Percentiles rank a stretch among this genome's conserved stretches.
These are phyloP conservation scores for Tor tambroides DNA, from an alignment of 2,113 vertebrate species.

Conservation along the genomic window DNA sequence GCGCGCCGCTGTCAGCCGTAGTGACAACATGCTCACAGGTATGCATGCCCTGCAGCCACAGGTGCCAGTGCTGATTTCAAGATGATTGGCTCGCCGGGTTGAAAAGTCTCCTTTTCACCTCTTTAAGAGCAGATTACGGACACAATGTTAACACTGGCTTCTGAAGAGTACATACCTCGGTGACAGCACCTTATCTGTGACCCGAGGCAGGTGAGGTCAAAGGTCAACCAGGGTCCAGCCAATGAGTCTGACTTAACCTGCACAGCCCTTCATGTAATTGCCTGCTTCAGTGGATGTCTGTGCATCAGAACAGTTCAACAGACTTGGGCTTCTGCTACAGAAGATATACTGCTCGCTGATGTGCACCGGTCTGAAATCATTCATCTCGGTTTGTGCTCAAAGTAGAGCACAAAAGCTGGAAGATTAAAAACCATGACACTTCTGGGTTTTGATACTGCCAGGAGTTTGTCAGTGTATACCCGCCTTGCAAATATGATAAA, in stretches of 20 bases:
- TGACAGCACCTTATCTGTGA: slow-evolving; percentile 51
- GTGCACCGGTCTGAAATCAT: slow-evolving; percentile 34
- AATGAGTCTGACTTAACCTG: slow-evolving; percentile 53
- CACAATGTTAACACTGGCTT: slow-evolving; percentile 10
- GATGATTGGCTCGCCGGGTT: not conserved
- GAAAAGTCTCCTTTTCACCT: slow-evolving; percentile 21
- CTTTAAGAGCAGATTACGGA: slow-evolving; percentile 14
- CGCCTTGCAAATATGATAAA: not conserved
- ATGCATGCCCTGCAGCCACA: slow-evolving; percentile 24
- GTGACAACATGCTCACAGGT: slow-evolving; percentile 40
- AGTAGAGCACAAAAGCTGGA: not conserved
- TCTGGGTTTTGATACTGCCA: not conserved
- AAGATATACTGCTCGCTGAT: slow-evolving; percentile 39
- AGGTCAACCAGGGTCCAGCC: slow-evolving; percentile 57
- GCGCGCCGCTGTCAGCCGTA: slow-evolving; percentile 15
- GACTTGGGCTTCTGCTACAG: slow-evolving; percentile 28
- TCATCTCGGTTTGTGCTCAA: slow-evolving; percentile 17
- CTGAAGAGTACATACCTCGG: slow-evolving; percentile 41
- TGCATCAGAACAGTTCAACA: slow-evolving; percentile 21
- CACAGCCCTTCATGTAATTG: slow-evolving; percentile 36
- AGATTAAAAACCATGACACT: not conserved
- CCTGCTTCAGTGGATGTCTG: slow-evolving; percentile 32
- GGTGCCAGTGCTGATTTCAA: slow-evolving; percentile 36
- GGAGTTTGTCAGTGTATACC: not conserved
- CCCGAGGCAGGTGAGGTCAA: slow-evolving; percentile 57